Evolutionary conservation across 2,113 vertebrate species (phyloP), one percentile per base, ranked within the genome.

Genomic region (Salminus brasiliensis): DNA sequence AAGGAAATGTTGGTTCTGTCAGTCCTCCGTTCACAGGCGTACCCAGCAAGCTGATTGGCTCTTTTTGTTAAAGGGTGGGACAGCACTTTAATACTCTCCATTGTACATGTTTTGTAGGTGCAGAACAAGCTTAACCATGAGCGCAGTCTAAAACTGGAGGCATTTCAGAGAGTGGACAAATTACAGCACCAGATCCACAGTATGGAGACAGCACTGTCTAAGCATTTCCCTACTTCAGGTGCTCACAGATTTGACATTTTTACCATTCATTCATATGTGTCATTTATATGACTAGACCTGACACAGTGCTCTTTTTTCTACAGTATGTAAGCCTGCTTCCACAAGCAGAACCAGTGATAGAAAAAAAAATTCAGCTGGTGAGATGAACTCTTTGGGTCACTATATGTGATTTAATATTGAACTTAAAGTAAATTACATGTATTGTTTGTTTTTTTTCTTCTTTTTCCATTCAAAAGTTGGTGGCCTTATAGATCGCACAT

Each of bases 141-240:
- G 83, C 67, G 78, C 5, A 86, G 87, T 67, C 63, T 94, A 85
- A 95, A 96, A 81, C 11, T 69, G 39, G 90, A 93, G 0, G 91
- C 93, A 23, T 94, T 95, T 78, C 92, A 93, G 77, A 72, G 83
- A 0, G 80, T 68, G 45, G 88, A 93, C 15, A 89, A 92, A 84
- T 88, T 95, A 15, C 92, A 90, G 49, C 79, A 69, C 75, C 90
- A 90, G 80, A 85, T 94, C 71, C 83, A 70, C 1, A 66, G 86
- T 55, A 36, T 79, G 25, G 86, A 90, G 83, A 81, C 66, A 15
- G 59, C 39, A 0, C 49, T 83, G 32, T 87, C 84, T 77, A 85
- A 79, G 60, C 84, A 74, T 70, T 86, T 83, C 9, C 74, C 41
- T 0, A 30, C 87, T 25, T 43, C 84, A 75, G 91, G 91, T 94